Conservation (phyloP, 2,113 vertebrate species). For the Furnarius figulus region DNA sequence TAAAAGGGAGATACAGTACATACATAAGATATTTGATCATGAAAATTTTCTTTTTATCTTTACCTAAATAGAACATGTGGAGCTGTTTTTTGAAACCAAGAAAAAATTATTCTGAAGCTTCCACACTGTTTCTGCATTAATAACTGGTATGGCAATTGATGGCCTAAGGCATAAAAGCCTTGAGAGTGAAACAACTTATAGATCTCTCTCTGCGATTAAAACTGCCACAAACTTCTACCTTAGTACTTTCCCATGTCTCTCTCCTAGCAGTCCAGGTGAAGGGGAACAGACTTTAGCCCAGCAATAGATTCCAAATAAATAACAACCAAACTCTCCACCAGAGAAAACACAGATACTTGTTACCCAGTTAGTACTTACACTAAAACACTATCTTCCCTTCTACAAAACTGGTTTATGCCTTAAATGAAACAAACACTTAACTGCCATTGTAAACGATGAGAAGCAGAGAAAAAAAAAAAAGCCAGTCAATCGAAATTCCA, state of each 20-base stretch:
- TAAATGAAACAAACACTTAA: slow-evolving; percentile 30
- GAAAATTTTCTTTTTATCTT: not conserved
- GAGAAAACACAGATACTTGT: not conserved
- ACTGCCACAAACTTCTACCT: slow-evolving; percentile 3
- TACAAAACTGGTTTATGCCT: not conserved
- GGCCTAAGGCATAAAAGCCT: not conserved
- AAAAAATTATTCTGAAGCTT: not conserved
- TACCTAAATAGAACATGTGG: not conserved
- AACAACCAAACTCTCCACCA: not conserved
- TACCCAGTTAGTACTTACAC: not conserved
- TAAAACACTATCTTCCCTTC: not conserved
- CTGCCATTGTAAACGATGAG: not conserved
- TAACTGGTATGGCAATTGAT: not conserved
- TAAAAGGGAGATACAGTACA: not conserved
- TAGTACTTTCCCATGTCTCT: not conserved
- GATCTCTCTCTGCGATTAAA: not conserved
- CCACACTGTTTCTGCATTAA: not conserved
- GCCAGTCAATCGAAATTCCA: slow-evolving; percentile 49
- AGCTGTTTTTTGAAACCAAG: not conserved
- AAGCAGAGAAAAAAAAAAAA: not conserved
- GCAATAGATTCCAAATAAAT: not conserved
- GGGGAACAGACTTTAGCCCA: not conserved
- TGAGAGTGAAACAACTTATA: slow-evolving; percentile 4
- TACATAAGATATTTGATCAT: not conserved
- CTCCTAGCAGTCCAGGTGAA: not conserved